phyloP scores from a whole-genome alignment of 2,797 vertebrate species.

The Valencia hispanica region DNA sequence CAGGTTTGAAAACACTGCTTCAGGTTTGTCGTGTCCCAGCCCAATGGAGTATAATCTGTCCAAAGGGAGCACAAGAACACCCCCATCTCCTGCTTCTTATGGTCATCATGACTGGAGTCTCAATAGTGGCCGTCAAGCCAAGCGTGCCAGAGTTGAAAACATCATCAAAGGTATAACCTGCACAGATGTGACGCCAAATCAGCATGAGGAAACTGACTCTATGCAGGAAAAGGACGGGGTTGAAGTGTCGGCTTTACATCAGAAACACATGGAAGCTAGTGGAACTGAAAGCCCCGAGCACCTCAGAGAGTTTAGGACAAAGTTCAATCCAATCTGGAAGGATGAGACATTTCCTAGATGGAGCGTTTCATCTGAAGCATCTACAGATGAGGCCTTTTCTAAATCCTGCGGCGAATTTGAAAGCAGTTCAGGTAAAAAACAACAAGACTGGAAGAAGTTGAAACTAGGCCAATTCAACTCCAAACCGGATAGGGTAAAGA shows the following conservation, averaged over 20 bases:
- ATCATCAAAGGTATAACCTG: slow-evolving; percentile 85
- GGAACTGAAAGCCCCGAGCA: slow-evolving; percentile 50
- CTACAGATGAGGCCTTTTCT: background rate
- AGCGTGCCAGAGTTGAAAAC: slow-evolving; percentile 88
- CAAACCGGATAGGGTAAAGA: slow-evolving; percentile 56
- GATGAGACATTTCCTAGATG: slow-evolving; percentile 27
- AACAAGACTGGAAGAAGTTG: slow-evolving; percentile 55
- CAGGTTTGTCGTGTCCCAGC: slow-evolving; percentile 40
- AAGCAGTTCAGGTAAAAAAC: slow-evolving; percentile 3
- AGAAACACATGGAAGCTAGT: slow-evolving; percentile 26
- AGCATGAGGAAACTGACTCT: slow-evolving; percentile 5
- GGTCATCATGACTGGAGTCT: slow-evolving; percentile 58
- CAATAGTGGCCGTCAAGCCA: slow-evolving; percentile 76
- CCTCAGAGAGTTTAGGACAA: slow-evolving; percentile 74
- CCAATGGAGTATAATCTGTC: slow-evolving; percentile 41
- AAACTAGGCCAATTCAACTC: slow-evolving; percentile 41
- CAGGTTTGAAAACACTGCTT: slow-evolving; percentile 47
- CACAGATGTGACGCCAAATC: slow-evolving; percentile 21
- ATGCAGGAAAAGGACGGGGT: slow-evolving; percentile 66
- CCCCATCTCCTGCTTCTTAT: slow-evolving; percentile 13
- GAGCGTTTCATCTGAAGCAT: slow-evolving; percentile 16
- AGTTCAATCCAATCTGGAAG: slow-evolving; percentile 48
- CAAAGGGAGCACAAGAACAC: slow-evolving; percentile 44
- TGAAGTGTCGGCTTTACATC: slow-evolving; percentile 56
- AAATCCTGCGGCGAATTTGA: slow-evolving; percentile 30